A percentile compares a stretch with the other conserved stretches of the same genome.
Evolutionary conservation across 1,140 invertebrate species (phyloP).

Genomic region (Aradophagus sp.): DNA sequence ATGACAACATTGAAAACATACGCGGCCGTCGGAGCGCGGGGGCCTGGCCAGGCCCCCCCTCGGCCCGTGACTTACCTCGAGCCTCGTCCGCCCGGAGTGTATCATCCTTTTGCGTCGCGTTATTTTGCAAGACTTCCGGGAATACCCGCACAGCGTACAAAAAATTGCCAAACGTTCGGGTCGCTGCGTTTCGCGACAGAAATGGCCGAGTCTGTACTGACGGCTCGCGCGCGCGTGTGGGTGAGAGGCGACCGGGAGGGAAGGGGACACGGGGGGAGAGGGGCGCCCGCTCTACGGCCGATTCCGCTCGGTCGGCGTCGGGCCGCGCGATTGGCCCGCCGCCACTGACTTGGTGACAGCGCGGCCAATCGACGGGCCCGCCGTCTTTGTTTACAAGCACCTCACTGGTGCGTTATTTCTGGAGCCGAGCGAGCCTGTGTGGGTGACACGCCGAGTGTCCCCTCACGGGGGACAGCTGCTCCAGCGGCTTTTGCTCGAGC

Average conservation of each 20-base stretch:
- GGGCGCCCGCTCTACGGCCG: conserved; percentile 14
- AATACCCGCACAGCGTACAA: conserved; percentile 67
- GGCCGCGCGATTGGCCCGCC: conserved; percentile 47
- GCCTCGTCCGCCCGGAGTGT: conserved; percentile 75
- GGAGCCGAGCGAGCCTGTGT: conserved; percentile 35
- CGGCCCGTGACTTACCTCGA: conserved; percentile 70
- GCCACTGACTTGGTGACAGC: conserved; percentile 69
- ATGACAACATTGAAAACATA: conserved; percentile 72
- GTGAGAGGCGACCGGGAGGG: conserved; percentile 30
- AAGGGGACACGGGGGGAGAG: conserved; percentile 17
- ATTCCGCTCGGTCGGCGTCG: conserved; percentile 43
- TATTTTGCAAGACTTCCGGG: conserved; percentile 74
- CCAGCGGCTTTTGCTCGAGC: too few species aligned
- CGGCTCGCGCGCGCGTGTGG: conserved; percentile 50
- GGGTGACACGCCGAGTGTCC: too few species aligned
- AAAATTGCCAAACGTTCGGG: conserved; percentile 59
- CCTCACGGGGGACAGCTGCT: too few species aligned
- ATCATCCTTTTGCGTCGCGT: conserved; percentile 76
- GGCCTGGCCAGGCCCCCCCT: conserved; percentile 30
- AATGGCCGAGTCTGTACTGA: conserved; percentile 74
- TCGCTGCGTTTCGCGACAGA: conserved; percentile 67
- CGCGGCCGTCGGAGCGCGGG: conserved; percentile 47
- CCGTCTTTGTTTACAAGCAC: conserved; percentile 67
- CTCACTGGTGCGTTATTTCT: conserved; percentile 66
- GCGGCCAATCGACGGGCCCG: conserved; percentile 57